Evolutionary conservation across 2,113 vertebrate species (phyloP), one percentile per base, ranked within the genome.

Genomic region (Festucalex cinctus): DNA sequence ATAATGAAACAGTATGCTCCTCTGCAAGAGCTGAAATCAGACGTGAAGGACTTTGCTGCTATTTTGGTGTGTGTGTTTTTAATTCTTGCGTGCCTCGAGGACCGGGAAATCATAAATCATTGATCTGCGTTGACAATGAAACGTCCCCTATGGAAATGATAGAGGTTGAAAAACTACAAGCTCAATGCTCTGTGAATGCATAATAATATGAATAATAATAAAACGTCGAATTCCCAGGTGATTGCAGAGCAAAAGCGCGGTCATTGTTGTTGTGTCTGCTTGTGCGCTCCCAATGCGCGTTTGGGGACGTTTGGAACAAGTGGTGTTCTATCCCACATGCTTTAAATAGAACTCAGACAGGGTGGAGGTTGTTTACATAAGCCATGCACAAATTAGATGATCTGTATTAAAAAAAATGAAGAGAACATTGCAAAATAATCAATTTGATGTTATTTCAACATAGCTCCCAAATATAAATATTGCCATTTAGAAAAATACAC

Each of bases 91-190:
- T 63, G 43, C 57, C 46, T 51, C 26, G 63, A 56, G 20, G 43
- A 74, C 63, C 43, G 2, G 17, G 14, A 35, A 9, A 70, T 62
- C 32, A 54, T 80, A 0, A 53, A 80, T 83, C 37, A 77, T 79
- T 73, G 1, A 76, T 62, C 26, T 4, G 43, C 57, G 24, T 22
- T 16, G 61, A 60, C 28, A 62, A 53, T 54, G 65, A 81, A 74
- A 65, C 63, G 68, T 76, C 48, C 71, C 66, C 68, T 46, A 24
- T 66, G 68, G 75, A 57, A 61, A 17, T 51, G 57, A 49, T 63
- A 2, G 58, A 77, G 62, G 63, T 10, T 66, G 43, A 44, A 1
- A 63, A 73, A 71, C 65, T 65, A 8, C 35, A 41, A 68, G 73
- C 65, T 65, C 65, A 19, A 20, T 20, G 41, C 43, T 59, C 36